These are phyloP conservation scores for Parnassius apollo DNA, from an alignment of 2,888 invertebrate species.

Conservation along the genomic window DNA sequence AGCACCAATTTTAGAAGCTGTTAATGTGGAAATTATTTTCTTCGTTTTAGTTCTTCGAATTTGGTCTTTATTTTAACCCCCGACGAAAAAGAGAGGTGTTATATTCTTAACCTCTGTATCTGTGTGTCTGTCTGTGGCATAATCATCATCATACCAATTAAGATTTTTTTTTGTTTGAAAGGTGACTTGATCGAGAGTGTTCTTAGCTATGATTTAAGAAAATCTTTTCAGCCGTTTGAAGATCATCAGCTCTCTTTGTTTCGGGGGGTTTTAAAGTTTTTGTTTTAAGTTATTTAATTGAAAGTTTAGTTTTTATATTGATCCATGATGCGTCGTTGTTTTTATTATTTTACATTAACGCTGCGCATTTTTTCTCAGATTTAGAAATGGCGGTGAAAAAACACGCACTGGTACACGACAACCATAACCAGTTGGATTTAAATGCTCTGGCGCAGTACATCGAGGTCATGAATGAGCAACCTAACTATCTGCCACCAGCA, in stretches of 20 bases:
- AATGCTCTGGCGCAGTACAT: constrained; percentile 65
- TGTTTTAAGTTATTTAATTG: neutral
- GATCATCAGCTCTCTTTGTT: too few relatives aligned
- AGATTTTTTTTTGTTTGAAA: too few relatives aligned
- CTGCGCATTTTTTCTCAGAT: constrained; percentile 20
- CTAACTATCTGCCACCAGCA: constrained; percentile 58
- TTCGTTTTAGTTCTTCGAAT: too few relatives aligned
- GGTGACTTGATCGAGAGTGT: too few relatives aligned
- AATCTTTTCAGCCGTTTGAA: too few relatives aligned
- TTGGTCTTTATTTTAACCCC: too few relatives aligned
- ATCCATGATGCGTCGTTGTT: neutral
- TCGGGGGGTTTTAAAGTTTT: neutral
- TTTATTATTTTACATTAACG: neutral
- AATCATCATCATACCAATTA: neutral
- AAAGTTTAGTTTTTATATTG: neutral
- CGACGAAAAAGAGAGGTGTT: neutral
- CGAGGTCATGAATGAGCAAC: constrained; percentile 68
- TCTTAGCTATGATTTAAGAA: too few relatives aligned
- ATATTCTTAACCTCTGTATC: neutral
- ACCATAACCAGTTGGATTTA: constrained; percentile 39
- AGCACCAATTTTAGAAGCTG: too few relatives aligned
- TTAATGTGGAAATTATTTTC: too few relatives aligned
- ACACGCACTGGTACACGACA: constrained; percentile 55
- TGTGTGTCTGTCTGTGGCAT: neutral
- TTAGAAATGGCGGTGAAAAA: constrained; percentile 81